Base-by-base conservation (phyloP, 2,888 invertebrate species). In the Unio pictorum region DNA sequence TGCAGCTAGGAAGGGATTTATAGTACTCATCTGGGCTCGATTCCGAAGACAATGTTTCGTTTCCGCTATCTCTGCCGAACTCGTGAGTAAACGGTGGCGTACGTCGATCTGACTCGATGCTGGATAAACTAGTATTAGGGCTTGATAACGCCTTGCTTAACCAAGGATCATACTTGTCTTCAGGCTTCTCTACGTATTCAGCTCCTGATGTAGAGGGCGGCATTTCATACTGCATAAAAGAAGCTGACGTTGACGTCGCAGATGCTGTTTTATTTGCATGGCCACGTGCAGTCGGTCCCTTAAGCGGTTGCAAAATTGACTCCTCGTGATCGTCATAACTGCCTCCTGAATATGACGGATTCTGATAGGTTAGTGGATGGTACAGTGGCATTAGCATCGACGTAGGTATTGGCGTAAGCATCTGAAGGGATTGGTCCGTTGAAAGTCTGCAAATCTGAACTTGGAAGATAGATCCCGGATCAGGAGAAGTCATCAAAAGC, bases 391-490 rank as follows among this genome's bases (percentile, higher is more conserved):
- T 56, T 30, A 26, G 64, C 56, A 20, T 26, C 20, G 17, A 45
- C n/a, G 5, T 64, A 28, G 57, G 57, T 18, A 23, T 18, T 23
- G 3, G 58, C 23, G 17, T n/a, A 7, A 17, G 7, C 58, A 2
- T 18, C 3, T 8, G 59, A 58, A 0, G 28, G 4, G 26, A 45
- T 45, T 30, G 59, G 11, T 20, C 45, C 4, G 28, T 67, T 17
- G 78, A 67, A 15, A 78, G 59, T 23, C 57, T 56, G 61, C 81
- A 81, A 11, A 75, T 67, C 55, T 82, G 82, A 7, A 67, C 58
- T 55, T 81, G 78, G 54, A 81, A 81, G 15, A 81, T 75, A 8
- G 71, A 62, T 11, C 79, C 79, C 1, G 80, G 79, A n/a, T 66
- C 66, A 11, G 58, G 58, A 11, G 78, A 73, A 0, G 65, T 60